Evolutionary conservation across 37 sponge, comb jelly and placozoan species (phyloP).

Genomic region (Amphimedon queenslandica): DNA sequence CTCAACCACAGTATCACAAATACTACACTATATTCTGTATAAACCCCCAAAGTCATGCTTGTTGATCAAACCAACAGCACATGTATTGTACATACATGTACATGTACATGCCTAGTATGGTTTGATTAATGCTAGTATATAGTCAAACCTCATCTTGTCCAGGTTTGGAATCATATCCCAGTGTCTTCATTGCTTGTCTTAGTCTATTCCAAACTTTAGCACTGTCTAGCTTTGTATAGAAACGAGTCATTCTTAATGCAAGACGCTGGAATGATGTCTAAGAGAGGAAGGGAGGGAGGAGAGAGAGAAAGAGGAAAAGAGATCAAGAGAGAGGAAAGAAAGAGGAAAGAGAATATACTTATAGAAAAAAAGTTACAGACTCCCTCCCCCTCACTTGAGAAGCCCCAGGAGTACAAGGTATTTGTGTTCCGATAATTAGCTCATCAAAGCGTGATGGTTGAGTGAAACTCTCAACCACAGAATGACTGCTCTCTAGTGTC

Average conservation of each 20-base stretch:
- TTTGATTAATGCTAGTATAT: not conserved
- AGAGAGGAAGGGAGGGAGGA: not conserved
- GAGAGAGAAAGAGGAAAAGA: not conserved
- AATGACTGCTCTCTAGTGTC: constrained; percentile 2
- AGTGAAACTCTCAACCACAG: constrained; percentile 61
- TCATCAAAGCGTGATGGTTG: constrained; percentile 84
- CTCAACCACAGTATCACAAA: not conserved
- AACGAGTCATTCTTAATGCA: constrained; percentile 75
- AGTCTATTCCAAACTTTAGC: constrained; percentile 55
- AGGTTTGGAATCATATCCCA: constrained; percentile 42
- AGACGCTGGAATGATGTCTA: constrained; percentile 75
- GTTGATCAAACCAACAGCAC: not conserved
- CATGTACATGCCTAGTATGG: not conserved
- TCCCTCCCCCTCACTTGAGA: constrained; percentile 52
- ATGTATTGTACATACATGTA: constrained; percentile 3
- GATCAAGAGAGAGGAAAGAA: not conserved
- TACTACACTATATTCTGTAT: not conserved
- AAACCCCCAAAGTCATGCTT: not conserved
- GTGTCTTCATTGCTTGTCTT: constrained; percentile 36
- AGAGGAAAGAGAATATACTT: not conserved
- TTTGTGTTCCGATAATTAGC: constrained; percentile 72
- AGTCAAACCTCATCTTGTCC: constrained; percentile 47
- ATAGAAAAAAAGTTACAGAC: not conserved
- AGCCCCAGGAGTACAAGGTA: constrained; percentile 81
- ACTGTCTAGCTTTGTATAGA: constrained; percentile 48